A percentile compares a stretch with the other conserved stretches of the same genome.
Conservation (phyloP, 2,113 vertebrate genomes). For the Aptenodytes forsteri region DNA sequence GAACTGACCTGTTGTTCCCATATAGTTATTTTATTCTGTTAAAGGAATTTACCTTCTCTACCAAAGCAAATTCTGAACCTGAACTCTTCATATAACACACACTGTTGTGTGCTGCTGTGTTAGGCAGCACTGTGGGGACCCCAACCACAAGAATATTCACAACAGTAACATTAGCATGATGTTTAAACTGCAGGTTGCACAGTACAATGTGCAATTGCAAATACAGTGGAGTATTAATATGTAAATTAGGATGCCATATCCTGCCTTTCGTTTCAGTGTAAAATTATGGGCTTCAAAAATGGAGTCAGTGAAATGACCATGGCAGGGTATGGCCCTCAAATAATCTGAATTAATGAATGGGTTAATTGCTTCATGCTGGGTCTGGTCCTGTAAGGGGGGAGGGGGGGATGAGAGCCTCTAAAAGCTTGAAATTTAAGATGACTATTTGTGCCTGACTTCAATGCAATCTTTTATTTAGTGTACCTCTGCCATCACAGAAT, state of each 20-base stretch:
- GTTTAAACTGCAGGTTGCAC: background rate
- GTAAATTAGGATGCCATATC: background rate
- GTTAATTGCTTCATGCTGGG: background rate
- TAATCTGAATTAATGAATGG: slow-evolving; percentile 10
- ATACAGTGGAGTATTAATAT: background rate
- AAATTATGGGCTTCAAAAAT: background rate
- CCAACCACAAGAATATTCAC: background rate
- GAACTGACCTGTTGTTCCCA: background rate
- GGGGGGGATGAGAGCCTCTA: background rate
- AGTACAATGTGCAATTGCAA: background rate
- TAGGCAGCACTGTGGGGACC: background rate
- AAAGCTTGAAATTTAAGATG: background rate
- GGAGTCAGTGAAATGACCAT: background rate
- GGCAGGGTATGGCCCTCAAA: background rate
- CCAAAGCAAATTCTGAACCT: background rate
- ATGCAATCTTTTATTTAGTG: background rate
- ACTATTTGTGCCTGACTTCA: background rate
- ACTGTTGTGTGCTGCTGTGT: background rate
- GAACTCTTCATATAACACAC: background rate
- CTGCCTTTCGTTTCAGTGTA: background rate
- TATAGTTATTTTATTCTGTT: background rate
- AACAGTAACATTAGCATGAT: background rate
- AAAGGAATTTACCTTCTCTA: background rate
- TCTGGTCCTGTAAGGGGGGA: background rate
- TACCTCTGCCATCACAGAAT: background rate